Conservation (phyloP, 2,888 invertebrate genomes). For the Acanthosepion lycidas region DNA sequence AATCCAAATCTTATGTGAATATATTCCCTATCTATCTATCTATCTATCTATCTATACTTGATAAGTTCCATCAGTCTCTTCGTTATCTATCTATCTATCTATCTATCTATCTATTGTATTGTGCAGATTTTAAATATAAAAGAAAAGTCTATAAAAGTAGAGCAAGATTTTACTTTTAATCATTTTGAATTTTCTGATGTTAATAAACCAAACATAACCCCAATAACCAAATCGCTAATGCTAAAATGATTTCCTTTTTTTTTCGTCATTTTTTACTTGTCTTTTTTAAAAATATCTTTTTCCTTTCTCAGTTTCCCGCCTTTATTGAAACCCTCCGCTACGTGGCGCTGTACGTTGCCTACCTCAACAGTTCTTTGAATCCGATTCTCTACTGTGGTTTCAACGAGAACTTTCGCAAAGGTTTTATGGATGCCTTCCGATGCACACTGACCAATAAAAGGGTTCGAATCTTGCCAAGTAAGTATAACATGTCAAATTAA, state of each 20-base stretch:
- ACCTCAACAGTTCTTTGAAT: constrained; percentile 66
- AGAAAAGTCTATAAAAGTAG: too few species aligned
- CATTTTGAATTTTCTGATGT: too few species aligned
- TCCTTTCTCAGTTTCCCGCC: constrained; percentile 55
- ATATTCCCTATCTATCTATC: too few species aligned
- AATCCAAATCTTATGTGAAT: too few species aligned
- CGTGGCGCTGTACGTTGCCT: constrained; percentile 64
- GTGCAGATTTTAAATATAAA: too few species aligned
- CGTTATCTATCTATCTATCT: too few species aligned
- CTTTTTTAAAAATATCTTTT: neutral
- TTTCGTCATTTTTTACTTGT: rapidly evolving
- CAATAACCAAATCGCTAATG: neutral
- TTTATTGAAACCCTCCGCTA: constrained; percentile 60
- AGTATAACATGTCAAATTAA: neutral
- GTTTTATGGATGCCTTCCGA: constrained; percentile 63
- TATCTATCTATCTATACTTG: too few species aligned
- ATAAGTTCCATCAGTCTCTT: too few species aligned
- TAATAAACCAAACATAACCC: too few species aligned
- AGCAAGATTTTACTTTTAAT: too few species aligned
- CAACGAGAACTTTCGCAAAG: constrained; percentile 67
- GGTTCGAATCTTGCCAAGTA: constrained; percentile 62
- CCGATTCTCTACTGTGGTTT: constrained; percentile 67
- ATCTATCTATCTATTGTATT: too few species aligned
- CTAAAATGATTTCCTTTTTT: neutral
- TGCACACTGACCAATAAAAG: constrained; percentile 57